Base-by-base conservation (phyloP, 1,140 invertebrate genomes). In the Drosophila takahashii region DNA sequence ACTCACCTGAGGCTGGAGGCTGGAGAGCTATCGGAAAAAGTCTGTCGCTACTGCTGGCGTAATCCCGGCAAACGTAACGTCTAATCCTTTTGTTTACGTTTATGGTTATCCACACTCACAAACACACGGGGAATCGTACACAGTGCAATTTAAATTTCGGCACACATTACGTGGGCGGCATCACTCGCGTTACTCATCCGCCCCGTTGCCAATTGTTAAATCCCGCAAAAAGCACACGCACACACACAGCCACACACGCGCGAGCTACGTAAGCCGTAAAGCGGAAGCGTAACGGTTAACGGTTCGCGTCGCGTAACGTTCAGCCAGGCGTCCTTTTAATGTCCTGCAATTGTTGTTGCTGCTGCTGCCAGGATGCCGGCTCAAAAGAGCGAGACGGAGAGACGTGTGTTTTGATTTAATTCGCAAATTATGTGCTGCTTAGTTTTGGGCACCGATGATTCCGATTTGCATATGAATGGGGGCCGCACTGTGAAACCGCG, bases 101-200 rank as follows among this genome's bases (percentile, higher is more conserved):
- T 89, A 89, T 80, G 84, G 64, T 89, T 47, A 27, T 47, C 62
- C 81, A 59, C 64, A 65, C 36, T 42, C 37, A 62, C 34, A 51
- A 11, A 27, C n/a, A 16, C 3, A 39, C 22, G n/a, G 53, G 45
- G 50, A 45, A 48, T n/a, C 59, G 54, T 15, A 58, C 18, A 47
- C 54, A 71, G 65, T 62, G 62, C 70, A 77, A 89, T 87, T 89
- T 89, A 87, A 89, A 89, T 87, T 89, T 84, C 83, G 84, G 81
- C 84, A 89, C 83, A 86, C 83, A 79, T 86, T 86, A 83, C 83
- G 83, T 86, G 79, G 81, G 77, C 77, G 81, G 81, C 81, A 75
- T 16, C 29, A 1, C 2, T 8, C n/a, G 18, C 64, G 62, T 60
- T 77, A 70, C 77, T 75, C 52, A 74, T 85, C 62, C 65, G 64